Percentiles rank a stretch among this genome's conserved stretches.
Evolutionary conservation across 1,140 invertebrate species (phyloP).

Genomic region (Papilio helenus): DNA sequence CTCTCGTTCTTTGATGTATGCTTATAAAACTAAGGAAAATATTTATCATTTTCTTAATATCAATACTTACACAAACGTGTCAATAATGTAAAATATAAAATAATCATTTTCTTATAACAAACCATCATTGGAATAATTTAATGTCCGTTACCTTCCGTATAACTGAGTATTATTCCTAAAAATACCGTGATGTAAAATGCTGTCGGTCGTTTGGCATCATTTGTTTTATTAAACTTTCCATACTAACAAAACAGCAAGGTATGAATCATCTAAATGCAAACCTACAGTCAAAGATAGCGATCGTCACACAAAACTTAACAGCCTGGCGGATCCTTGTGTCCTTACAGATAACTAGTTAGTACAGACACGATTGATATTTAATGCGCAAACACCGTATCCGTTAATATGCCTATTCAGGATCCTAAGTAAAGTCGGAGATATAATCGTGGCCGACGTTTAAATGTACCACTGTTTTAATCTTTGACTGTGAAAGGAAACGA

Average conservation of each 20-base stretch:
- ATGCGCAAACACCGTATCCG: constrained; percentile 32
- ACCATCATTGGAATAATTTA: too few species aligned
- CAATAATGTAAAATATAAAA: too few species aligned
- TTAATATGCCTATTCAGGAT: constrained; percentile 31
- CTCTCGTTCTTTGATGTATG: background rate
- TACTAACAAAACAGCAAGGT: background rate
- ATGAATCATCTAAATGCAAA: background rate
- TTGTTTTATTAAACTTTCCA: background rate
- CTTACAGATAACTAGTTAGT: constrained; percentile 20
- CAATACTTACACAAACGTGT: too few species aligned
- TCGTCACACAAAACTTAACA: constrained; percentile 16
- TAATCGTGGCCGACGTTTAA: constrained; percentile 35
- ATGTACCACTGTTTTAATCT: constrained; percentile 39
- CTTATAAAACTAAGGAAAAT: background rate
- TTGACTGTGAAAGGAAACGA: constrained; percentile 37
- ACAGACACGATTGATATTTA: constrained; percentile 38
- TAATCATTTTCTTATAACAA: too few species aligned
- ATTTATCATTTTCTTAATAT: too few species aligned
- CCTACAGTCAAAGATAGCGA: background rate
- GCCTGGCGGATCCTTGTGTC: constrained; percentile 25
- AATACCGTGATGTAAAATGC: too few species aligned
- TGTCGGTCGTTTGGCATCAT: background rate
- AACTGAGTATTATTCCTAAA: too few species aligned
- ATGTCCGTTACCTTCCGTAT: too few species aligned
- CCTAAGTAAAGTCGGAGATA: constrained; percentile 31